Evolutionary conservation across 1,140 invertebrate species (phyloP), one percentile per base, ranked within the genome.

Genomic region (Andricus grossulariae): DNA sequence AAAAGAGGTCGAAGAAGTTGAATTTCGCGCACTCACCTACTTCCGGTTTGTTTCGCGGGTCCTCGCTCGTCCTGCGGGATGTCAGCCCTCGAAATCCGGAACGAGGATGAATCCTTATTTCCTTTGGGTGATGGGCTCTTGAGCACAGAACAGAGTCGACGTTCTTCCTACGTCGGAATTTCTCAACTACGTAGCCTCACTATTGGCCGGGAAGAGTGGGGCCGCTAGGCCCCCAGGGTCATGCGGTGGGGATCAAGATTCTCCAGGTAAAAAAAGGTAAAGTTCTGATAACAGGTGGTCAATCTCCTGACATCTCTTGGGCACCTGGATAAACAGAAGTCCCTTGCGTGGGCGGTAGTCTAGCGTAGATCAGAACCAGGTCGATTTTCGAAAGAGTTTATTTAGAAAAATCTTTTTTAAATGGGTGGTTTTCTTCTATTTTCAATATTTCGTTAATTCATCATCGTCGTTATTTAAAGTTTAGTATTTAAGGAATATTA

Each of bases 261-360:
- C 16, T 54, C 55, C 83, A 88, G 88, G 87, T 87, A 88, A 84
- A 85, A 84, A 75, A 60, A 13, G 15, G 25, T 15, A 66, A 12
- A 66, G 11, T 85, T 80, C 75, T 82, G 85, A 81, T 86, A 85
- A 86, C 87, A 88, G 86, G 86, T 87, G 82, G 80, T 50, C 50
- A 80, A 60, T 18, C 60, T 71, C n/a, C 72, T 82, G 88, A 84
- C 88, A 88, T 86, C 88, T 88, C 39, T 71, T 55, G 78, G 51
- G 57, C 45, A 39, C 25, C 13, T 16, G 8, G 15, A 66, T 12
- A 66, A 39, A 45, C 10, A 45, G 39, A 32, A 45, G 39, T 45
- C 39, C 39, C 39, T 45, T 45, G 39, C 39, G 39, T 45, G 39
- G 39, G 39, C 10, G 39, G 39, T 11, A 0, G 8, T 45, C 39